Conservation (phyloP, 2,113 vertebrate species). For the Dicaeum eximium region DNA sequence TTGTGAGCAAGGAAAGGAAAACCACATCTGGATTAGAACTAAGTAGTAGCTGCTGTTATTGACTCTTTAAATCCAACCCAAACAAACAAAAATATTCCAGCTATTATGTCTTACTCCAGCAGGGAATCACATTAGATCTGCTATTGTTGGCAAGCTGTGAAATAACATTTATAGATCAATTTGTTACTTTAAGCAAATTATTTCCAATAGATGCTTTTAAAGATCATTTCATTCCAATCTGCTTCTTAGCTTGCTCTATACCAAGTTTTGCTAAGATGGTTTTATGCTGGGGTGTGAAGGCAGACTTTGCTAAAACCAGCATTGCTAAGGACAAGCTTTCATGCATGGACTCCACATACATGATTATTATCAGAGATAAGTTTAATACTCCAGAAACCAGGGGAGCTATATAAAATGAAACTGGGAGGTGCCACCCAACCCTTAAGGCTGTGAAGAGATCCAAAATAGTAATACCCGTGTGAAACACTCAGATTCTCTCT, state of each 20-base stretch:
- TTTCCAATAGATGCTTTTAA: neutral
- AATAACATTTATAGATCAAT: neutral
- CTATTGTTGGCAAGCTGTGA: neutral
- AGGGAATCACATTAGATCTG: neutral
- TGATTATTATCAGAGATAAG: neutral
- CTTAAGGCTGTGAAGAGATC: neutral
- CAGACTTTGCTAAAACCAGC: neutral
- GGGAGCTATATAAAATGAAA: neutral
- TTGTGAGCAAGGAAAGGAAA: neutral
- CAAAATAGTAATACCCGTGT: accelerated
- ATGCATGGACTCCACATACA: neutral
- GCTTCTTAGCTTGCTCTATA: neutral
- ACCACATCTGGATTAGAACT: neutral
- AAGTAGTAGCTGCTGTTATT: neutral
- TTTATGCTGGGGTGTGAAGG: neutral
- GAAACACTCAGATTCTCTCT: neutral
- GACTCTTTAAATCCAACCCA: neutral
- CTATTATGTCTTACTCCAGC: neutral
- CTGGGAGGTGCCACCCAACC: neutral
- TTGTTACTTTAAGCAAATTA: neutral
- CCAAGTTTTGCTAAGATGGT: neutral
- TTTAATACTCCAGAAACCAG: neutral
- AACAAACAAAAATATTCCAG: neutral
- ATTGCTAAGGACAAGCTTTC: neutral
- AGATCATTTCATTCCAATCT: neutral